Evolutionary conservation across 2,797 vertebrate genomes (phyloP), one percentile per base, ranked within the genome.

Genomic region (Morus bassanus): DNA sequence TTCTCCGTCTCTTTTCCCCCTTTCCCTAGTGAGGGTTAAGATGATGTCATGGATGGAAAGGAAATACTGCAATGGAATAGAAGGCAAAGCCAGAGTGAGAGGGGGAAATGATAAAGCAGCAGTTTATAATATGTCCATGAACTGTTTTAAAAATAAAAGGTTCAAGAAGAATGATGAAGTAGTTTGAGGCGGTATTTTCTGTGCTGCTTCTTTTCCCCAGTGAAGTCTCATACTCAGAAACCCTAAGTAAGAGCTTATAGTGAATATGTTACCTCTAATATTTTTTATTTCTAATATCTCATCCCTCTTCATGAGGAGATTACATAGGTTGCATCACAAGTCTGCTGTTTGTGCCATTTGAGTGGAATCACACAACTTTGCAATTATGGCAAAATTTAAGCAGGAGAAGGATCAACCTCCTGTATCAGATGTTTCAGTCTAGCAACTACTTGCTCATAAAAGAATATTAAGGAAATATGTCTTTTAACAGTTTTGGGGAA

Each of bases 1-100:
- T 88, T 80, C 56, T 91, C 88, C 67, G 43, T 30, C 59, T 94
- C 80, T 84, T 82, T 88, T 57, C 16, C 75, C 35, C 17, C 46
- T 93, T 83, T 35, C 43, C 56, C 25, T 56, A 70, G 75, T 67
- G 95, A 97, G 87, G 81, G 86, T 93, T 96, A 90, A 84, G 95
- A 93, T 96, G 97, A 96, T 96, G 96, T 97, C 95, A 97, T 21
- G 68, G 82, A 51, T 1, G 0, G 87, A 93, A 91, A 81, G 53
- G 31, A 75, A 85, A 89, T 69, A 63, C 45, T 85, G 89, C 65
- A 82, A 73, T 22, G 24, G 45, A 95, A 85, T 17, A 94, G 87
- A 93, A 90, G 48, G 80, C 63, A 93, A 86, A 91, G 68, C 7
- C 67, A 68, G 59, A 87, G 45, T 8, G 31, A 28, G 27, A 22